A percentile compares a stretch with the other conserved stretches of the same genome.
phyloP scores from a whole-genome alignment of 2,888 invertebrate species.

The Chaitophorus viminalis region DNA sequence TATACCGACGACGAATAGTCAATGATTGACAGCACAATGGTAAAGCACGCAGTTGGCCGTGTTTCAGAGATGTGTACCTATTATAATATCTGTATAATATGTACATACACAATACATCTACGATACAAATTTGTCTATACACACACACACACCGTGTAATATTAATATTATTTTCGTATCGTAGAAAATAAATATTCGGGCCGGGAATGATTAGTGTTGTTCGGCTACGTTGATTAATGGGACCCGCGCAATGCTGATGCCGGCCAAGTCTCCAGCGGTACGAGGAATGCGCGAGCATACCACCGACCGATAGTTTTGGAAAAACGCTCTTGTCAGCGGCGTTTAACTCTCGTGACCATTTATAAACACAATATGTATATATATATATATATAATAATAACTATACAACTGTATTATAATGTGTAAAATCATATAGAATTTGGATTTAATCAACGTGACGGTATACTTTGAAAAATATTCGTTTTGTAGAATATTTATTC shows the following conservation, averaged over 20 bases:
- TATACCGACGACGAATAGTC: background rate
- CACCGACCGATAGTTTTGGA: background rate
- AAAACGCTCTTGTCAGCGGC: conserved; percentile 10
- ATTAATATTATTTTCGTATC: conserved; percentile 1
- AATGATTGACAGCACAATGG: conserved; percentile 60
- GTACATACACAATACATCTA: background rate
- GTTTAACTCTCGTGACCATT: background rate
- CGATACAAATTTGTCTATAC: background rate
- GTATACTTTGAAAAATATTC: too few relatives aligned
- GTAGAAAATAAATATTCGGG: conserved; percentile 13
- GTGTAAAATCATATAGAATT: too few relatives aligned
- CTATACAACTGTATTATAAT: too few relatives aligned
- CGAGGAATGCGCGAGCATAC: conserved; percentile 28
- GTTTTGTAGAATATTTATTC: too few relatives aligned
- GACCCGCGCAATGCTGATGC: background rate
- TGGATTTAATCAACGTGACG: too few relatives aligned
- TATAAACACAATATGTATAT: too few relatives aligned
- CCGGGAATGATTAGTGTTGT: conserved; percentile 52
- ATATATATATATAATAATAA: too few relatives aligned
- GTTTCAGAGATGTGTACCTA: conserved; percentile 2
- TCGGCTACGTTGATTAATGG: conserved; percentile 49
- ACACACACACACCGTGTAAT: background rate
- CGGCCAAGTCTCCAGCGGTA: background rate
- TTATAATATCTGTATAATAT: background rate
- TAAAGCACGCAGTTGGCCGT: background rate